Conservation (phyloP, 1,140 invertebrate genomes). For the Hypothenemus hampei region DNA sequence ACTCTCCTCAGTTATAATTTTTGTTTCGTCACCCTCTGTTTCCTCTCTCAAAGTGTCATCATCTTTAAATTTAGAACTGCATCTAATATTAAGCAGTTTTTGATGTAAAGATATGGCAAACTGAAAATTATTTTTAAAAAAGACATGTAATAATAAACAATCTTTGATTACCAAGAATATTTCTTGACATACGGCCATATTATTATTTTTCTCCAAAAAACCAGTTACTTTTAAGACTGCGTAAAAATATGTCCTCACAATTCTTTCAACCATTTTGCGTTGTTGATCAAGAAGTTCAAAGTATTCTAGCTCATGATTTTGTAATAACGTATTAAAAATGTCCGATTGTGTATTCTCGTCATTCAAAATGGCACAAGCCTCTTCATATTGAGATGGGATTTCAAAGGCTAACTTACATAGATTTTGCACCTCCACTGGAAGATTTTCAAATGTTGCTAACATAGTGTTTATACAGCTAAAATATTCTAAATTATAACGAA, state of each 20-base stretch:
- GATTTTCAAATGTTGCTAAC: slow-evolving; percentile 27
- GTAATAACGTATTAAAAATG: slow-evolving; percentile 39
- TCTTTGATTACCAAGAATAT: slow-evolving; percentile 31
- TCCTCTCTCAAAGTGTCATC: slow-evolving; percentile 21
- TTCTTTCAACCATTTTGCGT: slow-evolving; percentile 48
- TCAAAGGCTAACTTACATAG: slow-evolving; percentile 36
- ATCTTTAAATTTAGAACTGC: slow-evolving; percentile 26
- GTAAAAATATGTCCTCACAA: slow-evolving; percentile 51
- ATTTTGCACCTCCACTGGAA: slow-evolving; percentile 28
- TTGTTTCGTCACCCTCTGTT: slow-evolving; percentile 26
- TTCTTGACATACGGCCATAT: slow-evolving; percentile 32
- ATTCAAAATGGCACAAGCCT: slow-evolving; percentile 35
- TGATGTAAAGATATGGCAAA: slow-evolving; percentile 28
- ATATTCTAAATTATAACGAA: no score
- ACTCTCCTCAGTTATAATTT: slow-evolving; percentile 5
- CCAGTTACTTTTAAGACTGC: slow-evolving; percentile 53
- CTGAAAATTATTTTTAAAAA: slow-evolving; percentile 13
- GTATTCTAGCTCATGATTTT: slow-evolving; percentile 44
- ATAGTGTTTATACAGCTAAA: slow-evolving; percentile 20
- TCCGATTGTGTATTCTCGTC: slow-evolving; percentile 20
- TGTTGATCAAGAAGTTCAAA: slow-evolving; percentile 43
- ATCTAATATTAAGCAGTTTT: slow-evolving; percentile 36
- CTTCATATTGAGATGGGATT: slow-evolving; percentile 38
- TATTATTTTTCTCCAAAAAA: slow-evolving; percentile 32
- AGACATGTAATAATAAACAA: background rate